Evolutionary conservation across 2,888 invertebrate genomes (phyloP).

Genomic region (Apamea epomidion): DNA sequence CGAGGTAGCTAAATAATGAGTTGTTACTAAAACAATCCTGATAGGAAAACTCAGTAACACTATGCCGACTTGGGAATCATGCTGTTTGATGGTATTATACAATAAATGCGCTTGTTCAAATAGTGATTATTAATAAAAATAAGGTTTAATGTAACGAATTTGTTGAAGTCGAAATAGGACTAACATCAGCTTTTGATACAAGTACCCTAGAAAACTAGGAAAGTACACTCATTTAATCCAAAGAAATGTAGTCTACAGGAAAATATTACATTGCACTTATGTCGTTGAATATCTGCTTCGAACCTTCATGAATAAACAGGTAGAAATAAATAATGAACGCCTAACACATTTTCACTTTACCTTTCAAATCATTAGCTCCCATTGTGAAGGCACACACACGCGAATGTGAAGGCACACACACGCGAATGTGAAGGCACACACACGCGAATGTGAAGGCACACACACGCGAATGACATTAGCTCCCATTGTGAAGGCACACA

Average conservation of each 20-base stretch:
- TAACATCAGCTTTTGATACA: background rate
- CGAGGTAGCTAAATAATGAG: background rate
- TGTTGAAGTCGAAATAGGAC: background rate
- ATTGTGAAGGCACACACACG: constrained; percentile 11
- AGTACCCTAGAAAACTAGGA: background rate
- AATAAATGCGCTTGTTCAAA: background rate
- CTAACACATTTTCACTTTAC: constrained; percentile 36
- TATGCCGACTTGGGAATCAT: background rate
- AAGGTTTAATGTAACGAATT: no score
- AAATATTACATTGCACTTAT: background rate
- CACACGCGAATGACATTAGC: no score
- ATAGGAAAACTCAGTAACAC: background rate
- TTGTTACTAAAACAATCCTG: background rate
- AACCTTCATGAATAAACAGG: background rate
- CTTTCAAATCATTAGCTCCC: constrained; percentile 7
- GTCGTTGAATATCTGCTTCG: background rate
- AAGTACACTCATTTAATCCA: background rate
- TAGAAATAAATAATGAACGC: background rate
- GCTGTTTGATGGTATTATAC: background rate
- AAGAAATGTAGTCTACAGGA: background rate
- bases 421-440: no score
- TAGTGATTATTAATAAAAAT: background rate
- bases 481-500: no score
- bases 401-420: no score
- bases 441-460: no score